Evolutionary conservation across 2,797 vertebrate species (phyloP).

Genomic region (Rhabdophis nuchalis): DNA sequence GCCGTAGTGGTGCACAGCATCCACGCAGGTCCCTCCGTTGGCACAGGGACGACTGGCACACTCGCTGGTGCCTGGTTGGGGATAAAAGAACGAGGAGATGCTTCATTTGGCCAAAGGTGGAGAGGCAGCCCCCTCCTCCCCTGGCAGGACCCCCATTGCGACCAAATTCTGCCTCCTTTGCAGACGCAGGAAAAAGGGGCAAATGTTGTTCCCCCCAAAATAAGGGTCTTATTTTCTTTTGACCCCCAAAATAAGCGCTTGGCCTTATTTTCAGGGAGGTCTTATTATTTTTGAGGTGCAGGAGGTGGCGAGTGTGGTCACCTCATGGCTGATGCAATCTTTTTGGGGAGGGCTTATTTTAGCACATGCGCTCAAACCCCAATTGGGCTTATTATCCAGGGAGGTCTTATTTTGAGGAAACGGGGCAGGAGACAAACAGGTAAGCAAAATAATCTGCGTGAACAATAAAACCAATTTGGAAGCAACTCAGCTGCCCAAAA

Average conservation of each 20-base stretch:
- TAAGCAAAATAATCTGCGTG: not conserved
- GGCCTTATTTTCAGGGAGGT: too few relatives aligned
- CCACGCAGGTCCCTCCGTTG: slow-evolving; percentile 82
- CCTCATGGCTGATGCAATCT: too few relatives aligned
- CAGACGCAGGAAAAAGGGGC: not conserved
- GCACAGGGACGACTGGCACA: slow-evolving; percentile 78
- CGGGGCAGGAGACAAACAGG: not conserved
- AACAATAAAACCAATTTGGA: not conserved
- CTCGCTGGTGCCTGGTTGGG: slow-evolving; percentile 66
- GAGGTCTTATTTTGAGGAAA: too few relatives aligned
- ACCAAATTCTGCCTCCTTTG: not conserved
- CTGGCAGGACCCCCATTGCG: not conserved
- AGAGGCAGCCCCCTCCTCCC: not conserved
- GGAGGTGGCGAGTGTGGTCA: too few relatives aligned
- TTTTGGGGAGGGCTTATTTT: too few relatives aligned
- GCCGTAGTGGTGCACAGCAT: slow-evolving; percentile 76
- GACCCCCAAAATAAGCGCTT: too few relatives aligned
- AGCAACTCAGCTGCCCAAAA: too few relatives aligned
- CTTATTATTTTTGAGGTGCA: too few relatives aligned
- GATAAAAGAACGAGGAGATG: not conserved
- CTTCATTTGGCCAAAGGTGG: not conserved
- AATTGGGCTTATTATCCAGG: too few relatives aligned
- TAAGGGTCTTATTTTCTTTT: too few relatives aligned
- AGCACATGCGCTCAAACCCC: too few relatives aligned
- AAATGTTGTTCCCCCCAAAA: not conserved